A percentile compares a stretch with the other conserved stretches of the same genome.
These are phyloP conservation scores for Pachydiplax longipennis DNA, from an alignment of 2,888 invertebrate genomes.

Conservation along the genomic window DNA sequence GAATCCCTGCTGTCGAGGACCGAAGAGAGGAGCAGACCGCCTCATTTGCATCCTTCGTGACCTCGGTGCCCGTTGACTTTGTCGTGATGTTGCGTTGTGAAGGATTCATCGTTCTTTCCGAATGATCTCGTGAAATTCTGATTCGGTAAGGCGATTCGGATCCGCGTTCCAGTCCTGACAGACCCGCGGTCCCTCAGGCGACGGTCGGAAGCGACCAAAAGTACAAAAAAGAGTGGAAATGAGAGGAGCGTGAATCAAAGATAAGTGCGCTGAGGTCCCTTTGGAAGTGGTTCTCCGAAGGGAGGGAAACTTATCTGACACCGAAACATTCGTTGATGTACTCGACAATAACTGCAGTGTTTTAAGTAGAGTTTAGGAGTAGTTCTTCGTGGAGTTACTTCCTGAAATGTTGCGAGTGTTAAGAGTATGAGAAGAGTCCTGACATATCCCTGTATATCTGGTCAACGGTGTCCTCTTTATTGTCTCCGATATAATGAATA, in stretches of 20 bases:
- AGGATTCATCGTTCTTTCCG: neutral
- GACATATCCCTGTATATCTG: constrained; percentile 39
- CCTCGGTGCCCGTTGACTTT: neutral
- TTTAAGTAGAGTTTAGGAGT: neutral
- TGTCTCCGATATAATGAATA: constrained; percentile 11
- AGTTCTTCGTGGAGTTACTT: neutral
- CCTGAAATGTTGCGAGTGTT: neutral
- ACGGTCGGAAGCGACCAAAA: neutral
- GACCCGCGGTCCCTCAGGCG: neutral
- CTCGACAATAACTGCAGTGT: constrained; percentile 27
- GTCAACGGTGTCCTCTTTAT: constrained; percentile 27
- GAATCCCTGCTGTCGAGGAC: constrained; percentile 79
- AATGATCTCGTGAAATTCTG: neutral
- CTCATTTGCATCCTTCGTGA: neutral
- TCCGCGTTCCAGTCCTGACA: neutral
- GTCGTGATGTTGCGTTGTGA: neutral
- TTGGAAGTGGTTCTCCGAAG: neutral
- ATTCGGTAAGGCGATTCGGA: neutral
- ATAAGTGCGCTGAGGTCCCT: neutral
- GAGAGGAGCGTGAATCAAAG: neutral
- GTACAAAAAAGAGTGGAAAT: neutral
- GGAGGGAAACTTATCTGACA: neutral
- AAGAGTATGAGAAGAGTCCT: neutral
- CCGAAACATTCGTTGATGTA: constrained; percentile 10
- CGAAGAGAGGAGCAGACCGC: constrained; percentile 11